Conservation (phyloP, 2,797 vertebrate species). For the Lithobates pipiens region DNA sequence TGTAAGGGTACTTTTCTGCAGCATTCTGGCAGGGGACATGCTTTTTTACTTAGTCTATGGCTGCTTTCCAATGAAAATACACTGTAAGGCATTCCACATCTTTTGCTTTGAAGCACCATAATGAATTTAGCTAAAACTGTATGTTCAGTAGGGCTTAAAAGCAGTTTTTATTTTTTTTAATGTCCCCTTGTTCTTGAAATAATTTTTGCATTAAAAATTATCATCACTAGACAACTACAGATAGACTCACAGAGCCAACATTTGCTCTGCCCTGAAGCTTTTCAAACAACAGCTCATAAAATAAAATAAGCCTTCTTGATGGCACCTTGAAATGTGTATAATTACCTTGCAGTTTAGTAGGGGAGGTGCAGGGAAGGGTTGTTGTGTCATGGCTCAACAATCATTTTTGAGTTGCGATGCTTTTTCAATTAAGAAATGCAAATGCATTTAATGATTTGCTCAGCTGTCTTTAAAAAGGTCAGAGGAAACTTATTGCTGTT, state of each 20-base stretch:
- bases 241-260: slow-evolving; percentile 16
- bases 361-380: slow-evolving; percentile 37
- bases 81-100: too few relatives aligned
- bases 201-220: background rate
- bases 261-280: slow-evolving; percentile 19
- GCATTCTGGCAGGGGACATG: too few relatives aligned
- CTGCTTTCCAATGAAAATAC: too few relatives aligned
- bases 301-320: slow-evolving; percentile 37
- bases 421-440: slow-evolving; percentile 61
- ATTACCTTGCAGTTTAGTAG: slow-evolving; percentile 45
- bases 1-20: too few relatives aligned
- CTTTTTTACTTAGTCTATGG: too few relatives aligned
- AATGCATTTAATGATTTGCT: slow-evolving; percentile 56
- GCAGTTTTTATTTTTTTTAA: too few relatives aligned
- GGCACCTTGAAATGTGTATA: slow-evolving; percentile 43
- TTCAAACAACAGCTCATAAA: slow-evolving; percentile 40
- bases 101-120: too few relatives aligned
- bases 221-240: slow-evolving; percentile 32
- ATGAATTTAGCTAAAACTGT: too few relatives aligned
- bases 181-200: too few relatives aligned
- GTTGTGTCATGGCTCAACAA: slow-evolving; percentile 55
- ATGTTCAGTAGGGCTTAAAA: too few relatives aligned
- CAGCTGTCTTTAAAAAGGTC: slow-evolving; percentile 51
- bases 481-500: slow-evolving; percentile 53
- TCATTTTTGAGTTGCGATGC: slow-evolving; percentile 54